Evolutionary conservation across 2,888 invertebrate species (phyloP).

Genomic region (Rhynchonema sp.): DNA sequence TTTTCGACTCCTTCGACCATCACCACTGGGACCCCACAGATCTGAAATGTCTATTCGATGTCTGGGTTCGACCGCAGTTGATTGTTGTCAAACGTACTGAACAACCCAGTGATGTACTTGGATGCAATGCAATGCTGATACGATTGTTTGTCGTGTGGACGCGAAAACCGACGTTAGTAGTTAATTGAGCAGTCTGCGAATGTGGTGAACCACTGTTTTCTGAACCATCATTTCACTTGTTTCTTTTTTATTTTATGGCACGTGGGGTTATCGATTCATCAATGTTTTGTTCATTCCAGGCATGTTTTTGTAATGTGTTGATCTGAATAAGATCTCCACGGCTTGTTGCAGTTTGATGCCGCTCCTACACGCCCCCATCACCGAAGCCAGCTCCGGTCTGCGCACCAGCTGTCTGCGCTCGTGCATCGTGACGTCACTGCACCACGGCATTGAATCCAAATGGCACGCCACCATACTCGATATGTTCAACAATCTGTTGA

Average conservation of each 20-base stretch:
- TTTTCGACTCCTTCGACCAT: background rate
- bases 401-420: too few relatives aligned
- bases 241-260: too few relatives aligned
- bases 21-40: background rate
- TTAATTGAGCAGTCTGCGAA: too few relatives aligned
- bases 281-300: too few relatives aligned
- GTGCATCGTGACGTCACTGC: background rate
- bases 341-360: too few relatives aligned
- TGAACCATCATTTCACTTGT: too few relatives aligned
- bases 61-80: background rate
- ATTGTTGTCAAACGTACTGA: background rate
- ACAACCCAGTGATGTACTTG: background rate
- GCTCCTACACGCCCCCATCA: too few relatives aligned
- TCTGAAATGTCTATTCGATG: background rate
- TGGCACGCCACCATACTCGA: background rate
- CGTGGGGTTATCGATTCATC: too few relatives aligned
- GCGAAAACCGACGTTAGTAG: background rate
- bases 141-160: background rate
- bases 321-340: too few relatives aligned
- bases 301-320: background rate
- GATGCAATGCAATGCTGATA: background rate
- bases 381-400: too few relatives aligned
- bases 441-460: background rate
- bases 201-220: too few relatives aligned
- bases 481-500: background rate